Evolutionary conservation across 2,797 vertebrate genomes (phyloP), one percentile per base, ranked within the genome.

Genomic region (Diplodus puntazzo): DNA sequence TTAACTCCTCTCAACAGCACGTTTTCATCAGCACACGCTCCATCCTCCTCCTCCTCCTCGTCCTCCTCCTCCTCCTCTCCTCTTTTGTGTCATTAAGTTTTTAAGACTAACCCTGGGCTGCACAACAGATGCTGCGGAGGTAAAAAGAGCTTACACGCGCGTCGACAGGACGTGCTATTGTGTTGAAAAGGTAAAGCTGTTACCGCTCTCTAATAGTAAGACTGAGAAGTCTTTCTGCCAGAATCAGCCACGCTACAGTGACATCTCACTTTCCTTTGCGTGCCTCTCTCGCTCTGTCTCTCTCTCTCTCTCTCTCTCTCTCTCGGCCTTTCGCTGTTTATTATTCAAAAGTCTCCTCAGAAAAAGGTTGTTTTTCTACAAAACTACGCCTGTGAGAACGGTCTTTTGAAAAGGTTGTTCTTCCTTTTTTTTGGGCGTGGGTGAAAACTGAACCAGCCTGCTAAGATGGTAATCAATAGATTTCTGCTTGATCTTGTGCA

Each of bases 81-180:
- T 80, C 81, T 82, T 88, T 89, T 90, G 79, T 84, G 72, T 86
- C 93, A 93, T 94, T 92, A 93, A 87, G 78, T 90, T 94, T 94
- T 93, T 80, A 94, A 92, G 89, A 93, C 89, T 91, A 90, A 91
- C 93, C 91, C 79, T 71, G 81, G 92, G 94, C 92, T 82, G 63
- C 73, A 79, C 68, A 78, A 85, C 94, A 95, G 92, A 92, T 94
- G 94, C 86, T 87, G 73, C 54, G 0, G 77, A 90, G 82, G 77
- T 89, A 79, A 85, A 86, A 86, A 87, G 71, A 66, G 81, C 83
- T 84, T 84, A 75, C 65, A 3, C 2, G 18, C 46, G 59, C 65
- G 27, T 75, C 68, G 79, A 68, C 83, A 72, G 65, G 71, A 82
- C 59, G 23, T 62, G 78, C 59, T 81, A 48, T 80, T 77, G 85